A percentile compares a stretch with the other conserved stretches of the same genome.
Evolutionary conservation across 2,888 invertebrate genomes (phyloP).

Genomic region (Polymixis lichenea): DNA sequence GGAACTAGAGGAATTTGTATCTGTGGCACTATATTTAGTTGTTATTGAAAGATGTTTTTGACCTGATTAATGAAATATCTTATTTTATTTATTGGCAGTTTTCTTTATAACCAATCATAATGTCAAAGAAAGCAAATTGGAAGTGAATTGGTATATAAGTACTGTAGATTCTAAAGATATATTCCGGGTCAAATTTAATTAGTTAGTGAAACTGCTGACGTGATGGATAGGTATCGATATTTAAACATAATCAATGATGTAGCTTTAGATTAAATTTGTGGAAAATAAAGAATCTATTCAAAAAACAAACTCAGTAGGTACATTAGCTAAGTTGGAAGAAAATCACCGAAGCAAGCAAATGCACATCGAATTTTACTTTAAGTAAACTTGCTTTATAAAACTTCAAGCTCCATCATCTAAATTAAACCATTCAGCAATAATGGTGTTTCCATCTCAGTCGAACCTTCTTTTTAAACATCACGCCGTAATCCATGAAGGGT

Average conservation of each 20-base stretch:
- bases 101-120: neutral
- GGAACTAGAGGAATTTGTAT: neutral
- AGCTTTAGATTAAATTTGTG: neutral
- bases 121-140: neutral
- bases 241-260: neutral
- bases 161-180: neutral
- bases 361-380: slow-evolving; percentile 24
- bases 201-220: too few species aligned
- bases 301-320: slow-evolving; percentile 7
- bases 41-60: neutral
- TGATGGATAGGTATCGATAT: too few species aligned
- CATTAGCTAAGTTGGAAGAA: neutral
- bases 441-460: slow-evolving; percentile 33
- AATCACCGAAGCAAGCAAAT: slow-evolving; percentile 26
- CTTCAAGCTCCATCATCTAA: slow-evolving; percentile 36
- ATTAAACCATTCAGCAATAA: slow-evolving; percentile 48
- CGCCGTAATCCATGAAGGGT: neutral
- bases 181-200: too few species aligned
- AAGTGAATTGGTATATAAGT: neutral
- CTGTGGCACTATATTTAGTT: neutral
- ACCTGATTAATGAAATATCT: neutral
- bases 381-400: slow-evolving; percentile 22
- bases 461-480: slow-evolving; percentile 11
- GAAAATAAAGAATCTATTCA: neutral
- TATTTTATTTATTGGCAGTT: neutral